Evolutionary conservation across 2,888 invertebrate genomes (phyloP).

Genomic region (Plebejus argus): DNA sequence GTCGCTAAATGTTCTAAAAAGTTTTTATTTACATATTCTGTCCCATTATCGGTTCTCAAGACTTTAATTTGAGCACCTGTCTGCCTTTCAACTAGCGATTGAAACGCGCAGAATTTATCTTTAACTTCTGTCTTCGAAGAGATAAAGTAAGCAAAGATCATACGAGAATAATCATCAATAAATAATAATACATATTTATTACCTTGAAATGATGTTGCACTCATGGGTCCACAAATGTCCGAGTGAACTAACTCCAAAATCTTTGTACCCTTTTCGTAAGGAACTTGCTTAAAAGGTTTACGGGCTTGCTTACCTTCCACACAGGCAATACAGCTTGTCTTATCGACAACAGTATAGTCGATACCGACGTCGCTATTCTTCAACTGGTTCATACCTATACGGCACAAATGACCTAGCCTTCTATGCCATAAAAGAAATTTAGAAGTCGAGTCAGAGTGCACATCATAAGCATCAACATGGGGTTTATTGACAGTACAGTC

Average conservation of each 20-base stretch:
- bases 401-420: conserved; percentile 4
- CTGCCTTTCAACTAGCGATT: too few relatives aligned
- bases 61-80: too few relatives aligned
- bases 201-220: too few relatives aligned
- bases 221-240: not conserved
- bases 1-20: too few relatives aligned
- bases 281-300: conserved; percentile 3
- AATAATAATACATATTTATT: too few relatives aligned
- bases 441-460: not conserved
- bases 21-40: too few relatives aligned
- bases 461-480: not conserved
- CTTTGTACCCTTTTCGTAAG: not conserved
- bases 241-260: not conserved
- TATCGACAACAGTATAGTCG: not conserved
- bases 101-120: too few relatives aligned
- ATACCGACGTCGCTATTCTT: conserved; percentile 1
- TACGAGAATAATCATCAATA: too few relatives aligned
- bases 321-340: conserved; percentile 1
- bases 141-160: too few relatives aligned
- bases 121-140: too few relatives aligned
- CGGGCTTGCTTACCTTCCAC: conserved; percentile 4
- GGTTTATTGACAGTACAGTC: not conserved
- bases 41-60: too few relatives aligned
- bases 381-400: not conserved
- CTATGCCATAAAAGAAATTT: not conserved